phyloP scores from a whole-genome alignment of 1,140 invertebrate genomes.

The Paramacrobiotus metropolitanus region DNA sequence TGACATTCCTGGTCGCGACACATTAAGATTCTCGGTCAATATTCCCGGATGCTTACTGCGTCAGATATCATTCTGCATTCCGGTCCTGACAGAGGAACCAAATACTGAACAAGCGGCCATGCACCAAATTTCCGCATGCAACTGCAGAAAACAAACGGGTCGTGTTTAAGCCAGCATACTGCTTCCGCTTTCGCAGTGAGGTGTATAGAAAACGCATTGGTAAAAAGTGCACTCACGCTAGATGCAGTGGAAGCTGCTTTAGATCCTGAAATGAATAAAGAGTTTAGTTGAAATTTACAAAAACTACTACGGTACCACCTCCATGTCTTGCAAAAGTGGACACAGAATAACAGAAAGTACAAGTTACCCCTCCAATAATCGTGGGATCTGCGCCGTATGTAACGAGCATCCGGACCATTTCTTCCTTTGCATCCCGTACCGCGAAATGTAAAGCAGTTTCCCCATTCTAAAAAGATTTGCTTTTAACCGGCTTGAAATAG shows the following conservation, averaged over 20 bases:
- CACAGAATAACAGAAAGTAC: no score
- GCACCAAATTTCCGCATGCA: background rate
- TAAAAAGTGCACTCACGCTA: no score
- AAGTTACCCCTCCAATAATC: slow-evolving; percentile 67
- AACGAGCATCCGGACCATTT: slow-evolving; percentile 69
- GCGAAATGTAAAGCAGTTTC: slow-evolving; percentile 78
- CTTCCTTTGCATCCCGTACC: slow-evolving; percentile 73
- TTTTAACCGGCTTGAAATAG: no score
- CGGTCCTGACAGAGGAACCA: background rate
- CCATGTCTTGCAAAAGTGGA: no score
- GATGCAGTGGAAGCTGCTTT: slow-evolving; percentile 63
- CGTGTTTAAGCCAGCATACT: no score
- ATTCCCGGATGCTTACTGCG: slow-evolving; percentile 38
- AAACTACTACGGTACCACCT: no score
- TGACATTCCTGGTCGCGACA: background rate
- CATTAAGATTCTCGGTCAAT: background rate
- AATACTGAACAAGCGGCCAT: background rate
- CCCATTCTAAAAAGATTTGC: slow-evolving; percentile 44
- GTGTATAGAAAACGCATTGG: no score
- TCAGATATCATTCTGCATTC: slow-evolving; percentile 35
- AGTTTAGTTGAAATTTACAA: no score
- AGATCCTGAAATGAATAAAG: slow-evolving; percentile 25
- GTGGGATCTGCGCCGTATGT: slow-evolving; percentile 71
- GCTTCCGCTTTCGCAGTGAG: no score
- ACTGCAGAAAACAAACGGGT: no score